phyloP scores from a whole-genome alignment of 2,113 vertebrate species.

The Gnathonemus longibarbis region DNA sequence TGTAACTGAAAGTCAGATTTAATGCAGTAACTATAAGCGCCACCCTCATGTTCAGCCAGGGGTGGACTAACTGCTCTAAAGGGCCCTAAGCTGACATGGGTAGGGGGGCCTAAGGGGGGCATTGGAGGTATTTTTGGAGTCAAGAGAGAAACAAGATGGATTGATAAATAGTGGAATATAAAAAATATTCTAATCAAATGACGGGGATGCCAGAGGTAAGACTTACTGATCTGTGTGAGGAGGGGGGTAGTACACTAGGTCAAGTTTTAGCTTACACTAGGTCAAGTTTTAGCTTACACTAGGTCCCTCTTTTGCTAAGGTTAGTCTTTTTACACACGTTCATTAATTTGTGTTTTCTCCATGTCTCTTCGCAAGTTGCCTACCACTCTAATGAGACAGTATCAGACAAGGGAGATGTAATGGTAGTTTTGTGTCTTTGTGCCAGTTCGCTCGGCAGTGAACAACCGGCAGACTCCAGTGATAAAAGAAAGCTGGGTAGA shows the following conservation, averaged over 20 bases:
- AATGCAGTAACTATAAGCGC: not conserved
- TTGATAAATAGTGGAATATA: not conserved
- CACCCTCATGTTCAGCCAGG: not conserved
- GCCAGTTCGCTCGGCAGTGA: not conserved
- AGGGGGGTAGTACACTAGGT: no score
- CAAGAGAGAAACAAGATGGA: not conserved
- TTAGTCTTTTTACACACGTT: no score
- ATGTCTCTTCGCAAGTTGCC: not conserved
- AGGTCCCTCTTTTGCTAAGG: no score
- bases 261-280: no score
- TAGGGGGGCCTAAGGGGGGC: no score
- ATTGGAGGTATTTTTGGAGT: not conserved
- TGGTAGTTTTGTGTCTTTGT: not conserved
- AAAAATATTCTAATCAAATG: no score
- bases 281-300: no score
- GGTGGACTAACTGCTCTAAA: not conserved
- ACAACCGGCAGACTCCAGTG: not conserved
- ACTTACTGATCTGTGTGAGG: not conserved
- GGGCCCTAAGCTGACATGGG: not conserved
- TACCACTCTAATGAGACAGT: not conserved
- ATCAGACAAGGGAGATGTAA: not conserved
- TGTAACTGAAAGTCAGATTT: not conserved
- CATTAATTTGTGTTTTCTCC: no score
- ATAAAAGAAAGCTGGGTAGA: not conserved
- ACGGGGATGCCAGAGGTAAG: no score